Evolutionary conservation across 23 tunicate species (phyloP).

Genomic region (Styela clava): DNA sequence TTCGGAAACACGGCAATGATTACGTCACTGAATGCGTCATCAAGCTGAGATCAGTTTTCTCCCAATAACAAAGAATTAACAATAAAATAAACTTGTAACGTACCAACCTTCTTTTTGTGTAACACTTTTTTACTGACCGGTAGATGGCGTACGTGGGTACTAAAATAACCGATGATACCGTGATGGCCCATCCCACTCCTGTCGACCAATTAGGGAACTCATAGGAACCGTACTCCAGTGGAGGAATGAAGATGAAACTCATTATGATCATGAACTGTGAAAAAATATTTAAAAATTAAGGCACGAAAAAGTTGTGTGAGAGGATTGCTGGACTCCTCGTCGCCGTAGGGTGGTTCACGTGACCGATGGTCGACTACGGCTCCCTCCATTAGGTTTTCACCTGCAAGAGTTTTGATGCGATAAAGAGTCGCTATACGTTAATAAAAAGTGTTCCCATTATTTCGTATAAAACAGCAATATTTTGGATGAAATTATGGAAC

Average conservation of each 20-base stretch:
- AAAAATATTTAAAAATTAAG: background rate
- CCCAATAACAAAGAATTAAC: too few relatives aligned
- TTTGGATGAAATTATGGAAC: too few relatives aligned
- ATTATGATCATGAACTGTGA: constrained; percentile 90
- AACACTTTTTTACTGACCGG: constrained; percentile 30
- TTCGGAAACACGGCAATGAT: background rate
- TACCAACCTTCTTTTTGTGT: background rate
- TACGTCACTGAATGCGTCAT: too few relatives aligned
- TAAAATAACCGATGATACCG: constrained; percentile 56
- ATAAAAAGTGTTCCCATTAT: too few relatives aligned
- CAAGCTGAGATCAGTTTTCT: too few relatives aligned
- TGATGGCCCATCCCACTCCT: constrained; percentile 75
- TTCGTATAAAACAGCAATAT: too few relatives aligned
- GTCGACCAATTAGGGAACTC: constrained; percentile 68
- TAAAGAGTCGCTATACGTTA: too few relatives aligned
- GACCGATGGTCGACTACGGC: too few relatives aligned
- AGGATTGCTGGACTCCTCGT: too few relatives aligned
- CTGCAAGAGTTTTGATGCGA: background rate
- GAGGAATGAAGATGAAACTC: constrained; percentile 44
- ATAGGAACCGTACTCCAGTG: constrained; percentile 43
- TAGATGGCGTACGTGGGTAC: constrained; percentile 89
- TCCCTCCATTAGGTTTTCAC: too few relatives aligned
- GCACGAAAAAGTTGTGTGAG: background rate
- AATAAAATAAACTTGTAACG: background rate
- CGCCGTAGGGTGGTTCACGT: too few relatives aligned